Conservation (phyloP, 64 coral and sea anemone species). For the Dendrophyllia cribrosa region DNA sequence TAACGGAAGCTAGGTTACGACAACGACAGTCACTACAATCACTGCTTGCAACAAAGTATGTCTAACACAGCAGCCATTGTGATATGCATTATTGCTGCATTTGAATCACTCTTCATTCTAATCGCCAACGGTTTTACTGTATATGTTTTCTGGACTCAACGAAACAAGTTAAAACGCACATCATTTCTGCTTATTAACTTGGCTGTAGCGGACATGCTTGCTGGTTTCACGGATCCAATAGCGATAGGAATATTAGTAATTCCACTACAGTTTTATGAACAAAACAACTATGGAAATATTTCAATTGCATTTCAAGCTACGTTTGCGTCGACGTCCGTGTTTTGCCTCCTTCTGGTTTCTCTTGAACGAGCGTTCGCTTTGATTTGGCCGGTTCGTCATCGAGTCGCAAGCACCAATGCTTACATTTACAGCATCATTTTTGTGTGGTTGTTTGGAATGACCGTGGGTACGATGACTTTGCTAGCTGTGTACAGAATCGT, state of each 20-base stretch:
- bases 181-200: slow-evolving; percentile 18
- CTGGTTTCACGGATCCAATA: not conserved
- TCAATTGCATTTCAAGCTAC: not conserved
- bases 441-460: slow-evolving; percentile 14
- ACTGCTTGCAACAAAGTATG: not conserved
- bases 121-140: not conserved
- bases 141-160: not conserved
- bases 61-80: not conserved
- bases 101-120: not conserved
- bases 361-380: slow-evolving; percentile 54
- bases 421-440: slow-evolving; percentile 24
- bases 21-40: no score
- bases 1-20: no score
- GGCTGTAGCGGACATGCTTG: not conserved
- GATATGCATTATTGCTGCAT: not conserved
- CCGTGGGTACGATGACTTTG: slow-evolving; percentile 1
- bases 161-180: not conserved
- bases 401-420: not conserved
- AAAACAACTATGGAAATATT: no score
- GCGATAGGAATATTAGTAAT: not conserved
- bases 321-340: slow-evolving; percentile 10
- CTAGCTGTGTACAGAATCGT: not conserved
- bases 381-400: slow-evolving; percentile 60
- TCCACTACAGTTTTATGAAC: not conserved
- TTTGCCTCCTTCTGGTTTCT: slow-evolving; percentile 17